phyloP scores from a whole-genome alignment of 2,888 invertebrate species.

The Hymenopus coronatus region DNA sequence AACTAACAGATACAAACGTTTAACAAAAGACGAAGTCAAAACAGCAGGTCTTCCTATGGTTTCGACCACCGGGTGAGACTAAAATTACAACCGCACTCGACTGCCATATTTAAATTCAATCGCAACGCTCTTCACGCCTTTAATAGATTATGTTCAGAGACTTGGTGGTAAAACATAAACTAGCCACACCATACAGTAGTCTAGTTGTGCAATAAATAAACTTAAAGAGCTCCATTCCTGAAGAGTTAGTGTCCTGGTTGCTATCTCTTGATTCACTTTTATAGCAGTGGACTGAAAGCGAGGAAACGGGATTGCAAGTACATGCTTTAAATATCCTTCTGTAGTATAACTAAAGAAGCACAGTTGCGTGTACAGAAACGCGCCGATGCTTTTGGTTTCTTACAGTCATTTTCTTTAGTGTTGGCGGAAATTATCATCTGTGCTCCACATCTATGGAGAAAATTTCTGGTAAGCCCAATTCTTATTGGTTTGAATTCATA shows the following conservation, averaged over 20 bases:
- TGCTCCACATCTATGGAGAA: too few species aligned
- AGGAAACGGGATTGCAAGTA: neutral
- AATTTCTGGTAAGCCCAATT: too few species aligned
- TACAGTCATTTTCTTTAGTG: too few species aligned
- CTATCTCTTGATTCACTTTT: neutral
- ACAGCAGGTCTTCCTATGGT: neutral
- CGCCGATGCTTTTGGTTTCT: too few species aligned
- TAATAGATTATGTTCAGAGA: neutral
- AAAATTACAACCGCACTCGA: conserved; percentile 7
- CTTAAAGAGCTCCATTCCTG: neutral
- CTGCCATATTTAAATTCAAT: conserved; percentile 8
- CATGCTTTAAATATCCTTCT: neutral
- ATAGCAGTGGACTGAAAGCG: neutral
- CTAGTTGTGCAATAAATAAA: neutral
- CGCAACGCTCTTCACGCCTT: neutral
- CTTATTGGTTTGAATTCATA: too few species aligned
- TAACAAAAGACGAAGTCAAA: too few species aligned
- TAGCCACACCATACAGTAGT: neutral
- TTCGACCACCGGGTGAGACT: conserved; percentile 1
- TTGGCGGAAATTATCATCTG: too few species aligned
- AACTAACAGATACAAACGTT: too few species aligned
- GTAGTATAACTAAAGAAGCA: neutral
- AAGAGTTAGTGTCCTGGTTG: neutral
- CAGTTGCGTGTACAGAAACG: too few species aligned
- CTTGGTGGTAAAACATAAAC: neutral